Percentiles rank a stretch among this genome's conserved stretches.
These are phyloP conservation scores for Cardiocondyla obscurior DNA, from an alignment of 1,140 invertebrate genomes.

Conservation along the genomic window DNA sequence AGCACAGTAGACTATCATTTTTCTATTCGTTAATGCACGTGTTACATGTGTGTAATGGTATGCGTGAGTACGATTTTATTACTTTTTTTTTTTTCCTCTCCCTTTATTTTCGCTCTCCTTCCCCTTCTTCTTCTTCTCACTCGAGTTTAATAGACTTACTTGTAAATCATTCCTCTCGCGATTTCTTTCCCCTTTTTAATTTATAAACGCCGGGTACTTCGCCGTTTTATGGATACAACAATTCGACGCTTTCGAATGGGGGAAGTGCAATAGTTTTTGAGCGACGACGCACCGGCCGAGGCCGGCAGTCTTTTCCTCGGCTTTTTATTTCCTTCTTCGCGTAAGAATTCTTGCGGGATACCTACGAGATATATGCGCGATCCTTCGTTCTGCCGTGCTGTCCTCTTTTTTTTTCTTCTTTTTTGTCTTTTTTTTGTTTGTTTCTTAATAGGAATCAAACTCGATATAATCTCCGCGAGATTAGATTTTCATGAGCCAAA, in stretches of 20 bases:
- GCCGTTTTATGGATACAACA: not conserved
- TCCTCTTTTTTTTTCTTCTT: not conserved
- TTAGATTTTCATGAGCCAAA: not conserved
- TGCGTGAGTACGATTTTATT: constrained; percentile 49
- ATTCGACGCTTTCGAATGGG: constrained; percentile 36
- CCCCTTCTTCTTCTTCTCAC: not conserved
- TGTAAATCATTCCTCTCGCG: not conserved
- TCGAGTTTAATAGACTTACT: constrained; percentile 20
- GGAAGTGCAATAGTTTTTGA: not conserved
- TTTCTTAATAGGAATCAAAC: not conserved
- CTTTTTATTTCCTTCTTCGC: not conserved
- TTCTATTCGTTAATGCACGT: constrained; percentile 67
- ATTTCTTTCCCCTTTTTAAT: not conserved
- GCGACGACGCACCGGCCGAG: not conserved
- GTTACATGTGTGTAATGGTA: constrained; percentile 49
- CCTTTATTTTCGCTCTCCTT: not conserved
- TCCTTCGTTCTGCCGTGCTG: constrained; percentile 19
- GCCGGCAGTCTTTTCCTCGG: not conserved
- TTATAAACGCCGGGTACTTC: not conserved
- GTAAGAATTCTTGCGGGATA: not conserved
- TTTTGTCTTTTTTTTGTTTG: not conserved
- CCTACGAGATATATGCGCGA: not conserved
- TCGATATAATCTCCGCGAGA: not conserved
- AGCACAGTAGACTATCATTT: constrained; percentile 72
- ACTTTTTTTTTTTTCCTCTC: not conserved